These are phyloP conservation scores for Phalacrocorax carbo DNA, from an alignment of 2,113 vertebrate species.

Conservation along the genomic window DNA sequence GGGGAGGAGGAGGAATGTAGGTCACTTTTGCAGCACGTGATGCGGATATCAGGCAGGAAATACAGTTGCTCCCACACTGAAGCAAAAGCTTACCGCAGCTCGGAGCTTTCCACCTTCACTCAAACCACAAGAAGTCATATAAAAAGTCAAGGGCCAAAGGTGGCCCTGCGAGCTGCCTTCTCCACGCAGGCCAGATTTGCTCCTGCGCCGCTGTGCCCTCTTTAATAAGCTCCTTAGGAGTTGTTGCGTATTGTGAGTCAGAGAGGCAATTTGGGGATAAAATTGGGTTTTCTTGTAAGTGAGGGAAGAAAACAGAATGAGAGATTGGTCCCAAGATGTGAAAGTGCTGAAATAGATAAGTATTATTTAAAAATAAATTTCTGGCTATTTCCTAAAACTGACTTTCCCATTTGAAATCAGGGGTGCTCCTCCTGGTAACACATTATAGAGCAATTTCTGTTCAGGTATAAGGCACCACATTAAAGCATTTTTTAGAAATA, in stretches of 20 bases:
- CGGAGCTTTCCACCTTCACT: constrained; percentile 60
- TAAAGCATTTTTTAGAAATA: background rate
- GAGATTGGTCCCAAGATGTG: background rate
- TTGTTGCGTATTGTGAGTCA: background rate
- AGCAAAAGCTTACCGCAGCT: constrained; percentile 38
- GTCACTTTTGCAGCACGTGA: constrained; percentile 36
- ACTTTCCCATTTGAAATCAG: background rate
- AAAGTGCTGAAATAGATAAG: background rate
- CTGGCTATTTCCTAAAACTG: background rate
- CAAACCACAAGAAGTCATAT: constrained; percentile 61
- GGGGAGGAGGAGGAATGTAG: constrained; percentile 38
- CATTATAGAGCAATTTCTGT: background rate
- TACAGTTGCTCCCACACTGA: constrained; percentile 37
- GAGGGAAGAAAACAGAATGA: background rate
- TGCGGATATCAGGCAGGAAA: constrained; percentile 42
- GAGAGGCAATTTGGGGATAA: background rate
- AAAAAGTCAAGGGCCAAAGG: constrained; percentile 32
- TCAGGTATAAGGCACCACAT: background rate
- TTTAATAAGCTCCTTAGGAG: background rate
- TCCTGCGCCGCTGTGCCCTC: background rate
- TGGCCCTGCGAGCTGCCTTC: background rate
- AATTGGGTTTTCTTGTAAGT: background rate
- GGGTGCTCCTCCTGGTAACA: background rate
- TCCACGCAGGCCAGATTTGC: background rate
- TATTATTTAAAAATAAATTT: background rate